Evolutionary conservation across 2,888 invertebrate genomes (phyloP).

Genomic region (Eumerus sabulonum): DNA sequence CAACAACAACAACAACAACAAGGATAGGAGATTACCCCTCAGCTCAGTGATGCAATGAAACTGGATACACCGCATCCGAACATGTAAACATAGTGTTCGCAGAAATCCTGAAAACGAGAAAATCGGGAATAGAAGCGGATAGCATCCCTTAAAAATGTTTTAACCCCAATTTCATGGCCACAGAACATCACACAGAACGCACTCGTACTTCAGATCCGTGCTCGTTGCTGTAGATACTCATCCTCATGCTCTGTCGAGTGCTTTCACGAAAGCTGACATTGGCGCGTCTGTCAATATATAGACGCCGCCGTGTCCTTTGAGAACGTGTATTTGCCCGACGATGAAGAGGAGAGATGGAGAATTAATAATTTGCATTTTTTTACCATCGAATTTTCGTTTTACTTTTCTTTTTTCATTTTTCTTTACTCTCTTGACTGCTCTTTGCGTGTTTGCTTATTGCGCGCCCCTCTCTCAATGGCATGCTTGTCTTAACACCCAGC

Average conservation of each 20-base stretch:
- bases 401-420: no score
- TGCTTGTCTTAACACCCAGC: no score
- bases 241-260: no score
- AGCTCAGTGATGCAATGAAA: no score
- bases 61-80: no score
- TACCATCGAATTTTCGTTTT: neutral
- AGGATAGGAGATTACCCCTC: no score
- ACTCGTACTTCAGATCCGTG: neutral
- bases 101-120: no score
- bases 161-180: slow-evolving; percentile 38
- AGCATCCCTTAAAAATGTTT: neutral
- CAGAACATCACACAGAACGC: slow-evolving; percentile 34
- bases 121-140: no score
- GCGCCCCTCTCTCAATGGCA: neutral
- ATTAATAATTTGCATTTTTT: slow-evolving; percentile 28
- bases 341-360: slow-evolving; percentile 1
- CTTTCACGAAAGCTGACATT: slow-evolving; percentile 14
- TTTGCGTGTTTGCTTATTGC: slow-evolving; percentile 25
- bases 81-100: no score
- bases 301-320: neutral
- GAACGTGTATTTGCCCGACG: neutral
- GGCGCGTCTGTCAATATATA: slow-evolving; percentile 4
- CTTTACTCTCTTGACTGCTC: slow-evolving; percentile 18
- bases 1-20: no score
- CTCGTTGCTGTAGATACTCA: no score